Evolutionary conservation across 2,113 vertebrate species (phyloP).

Genomic region (Potamarius usumacintae): DNA sequence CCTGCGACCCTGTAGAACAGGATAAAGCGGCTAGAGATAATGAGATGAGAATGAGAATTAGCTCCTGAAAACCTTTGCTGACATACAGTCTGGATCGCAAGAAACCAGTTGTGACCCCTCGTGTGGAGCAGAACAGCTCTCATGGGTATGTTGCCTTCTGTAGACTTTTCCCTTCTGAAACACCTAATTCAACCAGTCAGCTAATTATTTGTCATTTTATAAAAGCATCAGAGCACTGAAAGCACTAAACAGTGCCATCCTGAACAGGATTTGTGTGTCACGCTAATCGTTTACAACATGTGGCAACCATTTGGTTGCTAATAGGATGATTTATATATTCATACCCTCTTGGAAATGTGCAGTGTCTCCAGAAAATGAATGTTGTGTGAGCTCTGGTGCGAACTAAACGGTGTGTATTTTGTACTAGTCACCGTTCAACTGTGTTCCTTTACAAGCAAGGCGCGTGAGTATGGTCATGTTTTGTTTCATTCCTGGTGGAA

Average conservation of each 20-base stretch:
- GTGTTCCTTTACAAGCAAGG: conserved; percentile 8
- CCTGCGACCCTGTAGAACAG: too few relatives aligned
- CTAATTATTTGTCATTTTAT: conserved; percentile 12
- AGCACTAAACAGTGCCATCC: neutral
- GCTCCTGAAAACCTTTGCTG: neutral
- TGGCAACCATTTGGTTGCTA: conserved; percentile 32
- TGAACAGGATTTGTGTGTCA: neutral
- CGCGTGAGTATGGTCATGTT: neutral
- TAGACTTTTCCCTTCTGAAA: neutral
- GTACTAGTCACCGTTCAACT: conserved; percentile 23
- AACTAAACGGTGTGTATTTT: conserved; percentile 31
- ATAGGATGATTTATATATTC: conserved; percentile 28
- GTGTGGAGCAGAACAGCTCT: neutral
- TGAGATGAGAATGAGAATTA: too few relatives aligned
- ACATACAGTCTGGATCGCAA: neutral
- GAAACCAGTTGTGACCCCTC: neutral
- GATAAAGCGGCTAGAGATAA: too few relatives aligned
- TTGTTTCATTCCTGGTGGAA: neutral
- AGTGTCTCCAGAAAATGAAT: neutral
- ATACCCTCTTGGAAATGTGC: neutral
- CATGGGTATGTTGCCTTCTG: neutral
- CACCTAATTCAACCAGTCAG: neutral
- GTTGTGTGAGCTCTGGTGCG: neutral
- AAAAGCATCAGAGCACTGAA: neutral
- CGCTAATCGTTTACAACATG: conserved; percentile 14